Evolutionary conservation across 2,113 vertebrate species (phyloP).

Genomic region (Casuarius casuarius): DNA sequence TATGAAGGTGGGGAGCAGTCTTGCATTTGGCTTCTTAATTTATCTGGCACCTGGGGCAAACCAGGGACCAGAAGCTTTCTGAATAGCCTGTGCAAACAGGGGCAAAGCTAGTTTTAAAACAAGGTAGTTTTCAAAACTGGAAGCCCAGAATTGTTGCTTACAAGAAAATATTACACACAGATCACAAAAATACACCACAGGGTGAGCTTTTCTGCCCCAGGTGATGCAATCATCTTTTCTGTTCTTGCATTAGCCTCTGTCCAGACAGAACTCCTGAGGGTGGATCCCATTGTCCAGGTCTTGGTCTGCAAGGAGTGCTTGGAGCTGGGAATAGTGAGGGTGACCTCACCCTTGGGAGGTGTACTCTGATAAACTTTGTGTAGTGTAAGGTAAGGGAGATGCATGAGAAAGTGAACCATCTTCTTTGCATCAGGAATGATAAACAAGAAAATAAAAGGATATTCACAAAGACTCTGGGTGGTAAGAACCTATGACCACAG

Average conservation of each 20-base stretch:
- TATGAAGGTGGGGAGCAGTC: neutral
- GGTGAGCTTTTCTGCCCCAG: neutral
- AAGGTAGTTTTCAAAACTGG: neutral
- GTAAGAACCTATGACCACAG: neutral
- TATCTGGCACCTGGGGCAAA: neutral
- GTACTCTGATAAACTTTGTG: neutral
- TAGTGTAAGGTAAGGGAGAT: neutral
- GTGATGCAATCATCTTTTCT: neutral
- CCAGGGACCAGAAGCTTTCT: neutral
- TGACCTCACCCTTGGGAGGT: neutral
- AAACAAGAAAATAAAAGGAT: neutral
- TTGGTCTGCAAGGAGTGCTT: neutral
- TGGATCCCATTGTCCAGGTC: neutral
- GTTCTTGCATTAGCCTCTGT: neutral
- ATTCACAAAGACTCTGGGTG: neutral
- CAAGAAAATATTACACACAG: neutral
- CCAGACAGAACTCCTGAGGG: neutral
- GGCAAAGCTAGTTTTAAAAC: neutral
- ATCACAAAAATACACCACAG: neutral
- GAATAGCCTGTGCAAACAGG: neutral
- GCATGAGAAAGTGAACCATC: neutral
- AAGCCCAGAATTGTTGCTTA: neutral
- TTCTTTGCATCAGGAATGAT: neutral
- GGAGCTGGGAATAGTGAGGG: neutral
- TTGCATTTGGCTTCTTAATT: neutral